These are phyloP conservation scores for Xestia xanthographa DNA, from an alignment of 2,888 invertebrate species.

Conservation along the genomic window DNA sequence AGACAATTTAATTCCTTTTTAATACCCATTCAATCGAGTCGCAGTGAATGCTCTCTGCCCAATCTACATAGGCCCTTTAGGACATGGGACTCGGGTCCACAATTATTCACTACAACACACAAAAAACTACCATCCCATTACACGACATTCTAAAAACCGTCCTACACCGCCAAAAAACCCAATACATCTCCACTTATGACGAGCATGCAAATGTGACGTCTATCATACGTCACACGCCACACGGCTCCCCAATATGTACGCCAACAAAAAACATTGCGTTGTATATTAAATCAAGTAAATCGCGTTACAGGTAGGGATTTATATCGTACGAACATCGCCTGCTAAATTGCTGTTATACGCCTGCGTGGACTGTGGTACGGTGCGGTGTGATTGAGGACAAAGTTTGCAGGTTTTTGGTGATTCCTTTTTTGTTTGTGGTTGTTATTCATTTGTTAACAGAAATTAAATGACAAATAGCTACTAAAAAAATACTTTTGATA, in stretches of 20 bases:
- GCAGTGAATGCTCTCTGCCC: too few relatives aligned
- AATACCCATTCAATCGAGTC: neutral
- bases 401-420: neutral
- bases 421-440: neutral
- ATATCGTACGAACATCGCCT: conserved; percentile 65
- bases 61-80: neutral
- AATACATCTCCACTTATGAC: conserved; percentile 55
- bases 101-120: neutral
- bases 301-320: conserved; percentile 69
- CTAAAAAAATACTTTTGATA: neutral
- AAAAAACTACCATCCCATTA: conserved; percentile 27
- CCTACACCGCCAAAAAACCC: conserved; percentile 31
- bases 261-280: conserved; percentile 62
- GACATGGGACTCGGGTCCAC: too few relatives aligned
- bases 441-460: neutral
- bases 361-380: conserved; percentile 60
- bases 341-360: conserved; percentile 70
- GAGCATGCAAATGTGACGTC: conserved; percentile 70
- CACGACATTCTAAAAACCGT: conserved; percentile 34
- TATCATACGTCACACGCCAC: conserved; percentile 65
- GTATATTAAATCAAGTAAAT: conserved; percentile 74
- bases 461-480: neutral
- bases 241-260: conserved; percentile 65
- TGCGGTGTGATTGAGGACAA: conserved; percentile 23
- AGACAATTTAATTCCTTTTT: neutral